Evolutionary conservation across 2,888 invertebrate species (phyloP), one percentile per base, ranked within the genome.

Genomic region (Microctonus aethiopoides): DNA sequence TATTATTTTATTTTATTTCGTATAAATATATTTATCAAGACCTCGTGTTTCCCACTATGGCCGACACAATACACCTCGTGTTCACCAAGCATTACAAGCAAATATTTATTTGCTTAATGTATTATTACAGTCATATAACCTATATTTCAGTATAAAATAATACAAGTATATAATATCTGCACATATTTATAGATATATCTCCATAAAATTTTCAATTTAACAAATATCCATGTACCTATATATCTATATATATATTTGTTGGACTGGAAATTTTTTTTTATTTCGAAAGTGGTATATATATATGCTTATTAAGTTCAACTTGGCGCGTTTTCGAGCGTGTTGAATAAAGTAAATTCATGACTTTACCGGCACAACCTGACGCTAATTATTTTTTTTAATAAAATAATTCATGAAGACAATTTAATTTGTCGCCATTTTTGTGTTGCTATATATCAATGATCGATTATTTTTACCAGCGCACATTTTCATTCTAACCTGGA

Each of bases 1-100:
- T 65, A 39, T 59, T 34, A 61, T 72, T 72, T 36, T 72, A 67
- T 24, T 39, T 52, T 41, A 20, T 9, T 46, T 69, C 34, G 56
- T 39, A 39, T n/a, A 39, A 32, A 57, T 22, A 22, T 71, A 41
- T 39, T 32, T 32, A 70, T 68, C 69, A 52, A 9, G 57, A 74
- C 78, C 76, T 77, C 80, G 78, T 71, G 68, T 52, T 68, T 72
- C 61, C 77, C 77, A 80, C 77, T 77, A 81, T 81, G 81, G 81
- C 81, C 79, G 81, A 78, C 78, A 71, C 67, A 20, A 39, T 24
- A 70, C 34, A 65, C 65, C 62, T 68, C 76, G 70, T 70, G 75
- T 73, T 70, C 67, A 60, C 63, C 60, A 63, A 67, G 57, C 61
- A n/a, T n/a, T n/a, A n/a, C n/a, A n/a, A n/a, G n/a, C n/a, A n/a